Evolutionary conservation across 2,113 vertebrate genomes (phyloP), one percentile per base, ranked within the genome.

Genomic region (Gila orcuttii): DNA sequence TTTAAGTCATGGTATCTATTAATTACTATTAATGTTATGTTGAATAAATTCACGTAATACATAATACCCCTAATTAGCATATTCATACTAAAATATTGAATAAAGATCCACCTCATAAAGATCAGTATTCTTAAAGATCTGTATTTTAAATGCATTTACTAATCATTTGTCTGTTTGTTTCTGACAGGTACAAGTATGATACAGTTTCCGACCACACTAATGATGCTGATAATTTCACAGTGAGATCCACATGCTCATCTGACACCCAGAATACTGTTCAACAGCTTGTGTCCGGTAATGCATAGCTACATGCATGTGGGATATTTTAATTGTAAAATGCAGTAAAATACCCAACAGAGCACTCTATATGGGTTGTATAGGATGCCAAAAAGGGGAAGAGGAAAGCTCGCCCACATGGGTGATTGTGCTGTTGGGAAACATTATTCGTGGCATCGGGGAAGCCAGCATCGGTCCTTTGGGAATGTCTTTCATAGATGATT

Each of bases 401-500:
- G 94, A 97, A 84, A 95, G 96, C 79, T 95, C 97, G 36, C 92
- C 95, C 2, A 96, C 97, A 95, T 99, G 97, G 97, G 90, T 97
- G 19, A 97, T 96, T 87, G 95, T 97, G 47, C 91, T 98, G 50
- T 87, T 95, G 90, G 97, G 97, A 90, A 98, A 98, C 86, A 91
- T 97, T 4, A 92, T 99, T 33, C 91, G 96, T 62, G 97, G 97
- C 50, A 95, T 98, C 28, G 97, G 97, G 6, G 97, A 98, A 91
- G 97, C 97, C 0, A 96, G 96, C 13, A 94, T 99, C 7, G 94
- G 95, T 86, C 97, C 97, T 15, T 92, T 99, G 55, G 97, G 97
- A 52, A 95, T 98, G 89, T 97, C 97, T 0, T 99, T 97, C 78
- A 93, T 99, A 60, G 97, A 99, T 83, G 97, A 99, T 91, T 97